Conservation (phyloP, 2,888 invertebrate genomes). For the Megalurothrips usitatus region DNA sequence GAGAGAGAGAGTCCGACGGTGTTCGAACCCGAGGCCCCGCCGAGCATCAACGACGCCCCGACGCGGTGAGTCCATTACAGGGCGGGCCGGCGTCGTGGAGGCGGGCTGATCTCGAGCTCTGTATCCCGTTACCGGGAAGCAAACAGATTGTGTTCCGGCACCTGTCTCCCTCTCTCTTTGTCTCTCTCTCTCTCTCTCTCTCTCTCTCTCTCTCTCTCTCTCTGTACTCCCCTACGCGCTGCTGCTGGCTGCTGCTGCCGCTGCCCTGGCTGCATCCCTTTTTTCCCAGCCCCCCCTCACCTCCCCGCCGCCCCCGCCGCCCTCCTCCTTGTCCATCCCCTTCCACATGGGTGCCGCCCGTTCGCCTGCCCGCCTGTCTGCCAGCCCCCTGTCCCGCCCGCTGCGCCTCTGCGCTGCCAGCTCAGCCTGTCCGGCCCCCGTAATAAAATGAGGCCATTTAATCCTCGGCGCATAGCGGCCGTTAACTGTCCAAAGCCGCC, state of each 20-base stretch:
- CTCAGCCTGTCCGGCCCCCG: not conserved
- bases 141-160: too few species aligned
- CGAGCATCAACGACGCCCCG: too few species aligned
- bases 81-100: too few species aligned
- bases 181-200: too few species aligned
- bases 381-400: not conserved
- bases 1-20: too few species aligned
- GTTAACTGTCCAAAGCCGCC: not conserved
- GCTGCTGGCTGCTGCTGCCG: not conserved
- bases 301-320: not conserved
- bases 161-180: too few species aligned
- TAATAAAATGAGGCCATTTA: conserved; percentile 25
- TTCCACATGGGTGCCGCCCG: too few species aligned
- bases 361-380: not conserved
- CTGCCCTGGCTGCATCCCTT: not conserved
- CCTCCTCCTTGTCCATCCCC: not conserved
- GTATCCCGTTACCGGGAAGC: too few species aligned
- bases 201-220: too few species aligned
- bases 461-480: conserved; percentile 14
- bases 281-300: not conserved
- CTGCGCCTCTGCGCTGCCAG: not conserved
- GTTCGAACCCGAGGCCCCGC: too few species aligned
- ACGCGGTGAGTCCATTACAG: too few species aligned
- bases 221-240: not conserved
- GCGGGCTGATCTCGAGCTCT: too few species aligned